phyloP scores from a whole-genome alignment of 1,140 invertebrate species.

The Brachionus sp. region DNA sequence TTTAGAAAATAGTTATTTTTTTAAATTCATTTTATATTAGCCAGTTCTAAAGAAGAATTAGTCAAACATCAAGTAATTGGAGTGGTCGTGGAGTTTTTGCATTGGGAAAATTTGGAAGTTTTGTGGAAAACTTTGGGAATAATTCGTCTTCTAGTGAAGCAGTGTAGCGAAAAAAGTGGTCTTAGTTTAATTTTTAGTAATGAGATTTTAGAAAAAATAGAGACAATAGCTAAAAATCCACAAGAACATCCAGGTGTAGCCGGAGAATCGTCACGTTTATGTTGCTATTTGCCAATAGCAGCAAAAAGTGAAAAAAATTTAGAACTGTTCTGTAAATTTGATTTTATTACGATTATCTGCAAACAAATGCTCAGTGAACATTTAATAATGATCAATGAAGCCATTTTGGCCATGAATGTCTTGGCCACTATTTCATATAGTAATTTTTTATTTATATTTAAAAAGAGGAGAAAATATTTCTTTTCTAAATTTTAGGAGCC shows the following conservation, averaged over 20 bases:
- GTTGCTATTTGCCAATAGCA: conserved; percentile 38
- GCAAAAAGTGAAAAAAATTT: conserved; percentile 13
- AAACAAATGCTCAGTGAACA: conserved; percentile 34
- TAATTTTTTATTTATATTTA: not conserved
- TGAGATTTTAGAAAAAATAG: conserved; percentile 15
- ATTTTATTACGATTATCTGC: conserved; percentile 2
- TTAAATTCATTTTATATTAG: not conserved
- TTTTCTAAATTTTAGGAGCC: not conserved
- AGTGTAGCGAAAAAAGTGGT: conserved; percentile 6
- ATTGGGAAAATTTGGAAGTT: conserved; percentile 34
- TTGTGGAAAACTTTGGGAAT: conserved; percentile 13
- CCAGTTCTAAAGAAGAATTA: conserved; percentile 20
- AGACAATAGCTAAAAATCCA: conserved; percentile 1
- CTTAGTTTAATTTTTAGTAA: not conserved
- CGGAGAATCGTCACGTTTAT: conserved; percentile 2
- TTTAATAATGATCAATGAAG: conserved; percentile 41
- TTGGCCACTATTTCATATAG: not conserved
- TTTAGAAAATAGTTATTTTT: not conserved
- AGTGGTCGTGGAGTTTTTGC: not conserved
- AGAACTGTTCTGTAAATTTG: not conserved
- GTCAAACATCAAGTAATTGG: conserved; percentile 14
- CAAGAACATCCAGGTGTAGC: conserved; percentile 22
- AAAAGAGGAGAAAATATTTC: not conserved
- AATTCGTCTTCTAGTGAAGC: conserved; percentile 32
- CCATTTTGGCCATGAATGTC: conserved; percentile 21